phyloP scores from a whole-genome alignment of 2,797 vertebrate species.

The Cheirogaleus major region DNA sequence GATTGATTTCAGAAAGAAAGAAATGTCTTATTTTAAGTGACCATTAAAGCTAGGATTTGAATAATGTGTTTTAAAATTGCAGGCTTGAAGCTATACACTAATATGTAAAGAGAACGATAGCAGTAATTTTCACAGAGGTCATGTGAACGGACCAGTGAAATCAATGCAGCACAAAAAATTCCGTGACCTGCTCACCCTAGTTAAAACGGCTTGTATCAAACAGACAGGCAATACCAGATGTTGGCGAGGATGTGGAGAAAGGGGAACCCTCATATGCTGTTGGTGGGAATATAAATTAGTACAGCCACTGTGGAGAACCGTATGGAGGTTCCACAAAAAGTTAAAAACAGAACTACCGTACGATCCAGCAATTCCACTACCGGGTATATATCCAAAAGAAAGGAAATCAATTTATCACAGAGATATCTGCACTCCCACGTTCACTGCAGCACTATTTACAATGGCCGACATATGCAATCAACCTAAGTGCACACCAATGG shows the following conservation, averaged over 20 bases:
- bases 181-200: neutral
- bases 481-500: neutral
- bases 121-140: slow-evolving; percentile 54
- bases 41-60: slow-evolving; percentile 40
- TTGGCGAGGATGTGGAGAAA: neutral
- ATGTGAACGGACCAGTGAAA: slow-evolving; percentile 5
- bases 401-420: neutral
- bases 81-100: neutral
- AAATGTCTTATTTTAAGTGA: slow-evolving; percentile 35
- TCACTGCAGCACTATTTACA: neutral
- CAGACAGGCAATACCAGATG: neutral
- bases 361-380: neutral
- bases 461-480: neutral
- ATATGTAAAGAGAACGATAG: slow-evolving; percentile 3
- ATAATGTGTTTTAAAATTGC: slow-evolving; percentile 60
- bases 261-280: neutral
- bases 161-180: neutral
- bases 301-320: neutral
- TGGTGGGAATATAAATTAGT: neutral
- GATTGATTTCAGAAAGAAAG: slow-evolving; percentile 32
- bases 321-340: neutral
- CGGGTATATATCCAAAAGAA: neutral
- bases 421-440: neutral
- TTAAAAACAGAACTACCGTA: neutral
- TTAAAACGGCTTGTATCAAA: neutral